Conservation (phyloP, 2,888 invertebrate genomes). For the Dasysyrphus albostriatus region DNA sequence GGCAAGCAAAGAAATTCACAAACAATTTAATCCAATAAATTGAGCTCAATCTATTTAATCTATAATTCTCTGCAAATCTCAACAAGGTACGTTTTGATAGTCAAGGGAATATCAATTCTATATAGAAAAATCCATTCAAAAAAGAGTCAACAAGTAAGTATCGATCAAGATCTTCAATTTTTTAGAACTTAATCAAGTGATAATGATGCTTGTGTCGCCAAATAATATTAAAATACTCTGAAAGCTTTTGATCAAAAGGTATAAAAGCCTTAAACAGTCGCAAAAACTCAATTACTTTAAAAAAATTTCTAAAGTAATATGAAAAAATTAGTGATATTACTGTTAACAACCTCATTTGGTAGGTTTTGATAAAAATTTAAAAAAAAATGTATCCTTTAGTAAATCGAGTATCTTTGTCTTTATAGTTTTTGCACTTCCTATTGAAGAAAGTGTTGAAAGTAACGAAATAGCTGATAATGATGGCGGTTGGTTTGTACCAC, state of each 20-base stretch:
- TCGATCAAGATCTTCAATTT: neutral
- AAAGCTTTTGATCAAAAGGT: neutral
- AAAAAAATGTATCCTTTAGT: no score
- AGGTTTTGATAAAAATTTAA: neutral
- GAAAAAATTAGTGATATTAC: neutral
- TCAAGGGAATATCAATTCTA: no score
- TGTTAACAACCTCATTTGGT: neutral
- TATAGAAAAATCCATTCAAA: no score
- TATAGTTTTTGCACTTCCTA: conserved; percentile 16
- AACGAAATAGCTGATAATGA: neutral
- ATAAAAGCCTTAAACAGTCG: neutral
- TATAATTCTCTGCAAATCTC: no score
- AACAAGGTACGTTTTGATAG: no score
- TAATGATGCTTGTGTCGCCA: neutral
- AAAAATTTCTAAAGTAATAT: neutral
- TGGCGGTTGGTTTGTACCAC: conserved; percentile 78
- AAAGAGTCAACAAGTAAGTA: no score
- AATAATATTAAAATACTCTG: neutral
- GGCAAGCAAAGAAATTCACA: no score
- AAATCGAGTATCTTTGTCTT: no score
- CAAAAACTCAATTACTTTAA: neutral
- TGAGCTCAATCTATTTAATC: no score
- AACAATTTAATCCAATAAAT: no score
- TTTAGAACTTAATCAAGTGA: neutral
- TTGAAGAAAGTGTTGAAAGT: neutral